Evolutionary conservation across 2,113 vertebrate species (phyloP).

Genomic region (Chaetodon auriga): DNA sequence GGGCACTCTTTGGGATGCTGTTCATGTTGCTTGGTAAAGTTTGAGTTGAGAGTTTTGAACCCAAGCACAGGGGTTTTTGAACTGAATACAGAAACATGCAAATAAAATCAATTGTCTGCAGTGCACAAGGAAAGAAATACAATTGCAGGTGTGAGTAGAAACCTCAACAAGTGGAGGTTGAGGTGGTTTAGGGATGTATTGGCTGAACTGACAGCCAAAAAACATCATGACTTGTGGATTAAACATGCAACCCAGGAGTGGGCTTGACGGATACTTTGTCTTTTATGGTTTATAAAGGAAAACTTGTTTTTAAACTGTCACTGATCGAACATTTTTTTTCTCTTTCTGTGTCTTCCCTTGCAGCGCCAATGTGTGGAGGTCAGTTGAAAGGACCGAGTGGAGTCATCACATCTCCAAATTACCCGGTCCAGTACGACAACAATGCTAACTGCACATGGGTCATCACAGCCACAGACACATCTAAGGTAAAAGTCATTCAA

Average conservation of each 20-base stretch:
- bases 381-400: slow-evolving; percentile 93
- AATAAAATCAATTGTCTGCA: not conserved
- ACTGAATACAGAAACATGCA: not conserved
- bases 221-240: not conserved
- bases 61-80: not conserved
- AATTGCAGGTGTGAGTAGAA: not conserved
- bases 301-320: not conserved
- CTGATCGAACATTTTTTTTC: not conserved
- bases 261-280: not conserved
- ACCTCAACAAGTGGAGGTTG: not conserved
- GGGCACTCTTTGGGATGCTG: not conserved
- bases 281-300: slow-evolving; percentile 1
- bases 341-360: slow-evolving; percentile 18
- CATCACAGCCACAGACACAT: slow-evolving; percentile 91
- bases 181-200: not conserved
- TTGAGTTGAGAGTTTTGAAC: not conserved
- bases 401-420: slow-evolving; percentile 96
- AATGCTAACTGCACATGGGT: slow-evolving; percentile 99
- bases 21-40: not conserved
- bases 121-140: not conserved
- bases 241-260: not conserved
- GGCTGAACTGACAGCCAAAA: not conserved
- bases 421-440: slow-evolving; percentile 98
- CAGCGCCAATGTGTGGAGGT: slow-evolving; percentile 96
- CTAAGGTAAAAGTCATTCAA: slow-evolving; percentile 88